Base-by-base conservation (phyloP, 2,888 invertebrate species). In the Tachina fera region DNA sequence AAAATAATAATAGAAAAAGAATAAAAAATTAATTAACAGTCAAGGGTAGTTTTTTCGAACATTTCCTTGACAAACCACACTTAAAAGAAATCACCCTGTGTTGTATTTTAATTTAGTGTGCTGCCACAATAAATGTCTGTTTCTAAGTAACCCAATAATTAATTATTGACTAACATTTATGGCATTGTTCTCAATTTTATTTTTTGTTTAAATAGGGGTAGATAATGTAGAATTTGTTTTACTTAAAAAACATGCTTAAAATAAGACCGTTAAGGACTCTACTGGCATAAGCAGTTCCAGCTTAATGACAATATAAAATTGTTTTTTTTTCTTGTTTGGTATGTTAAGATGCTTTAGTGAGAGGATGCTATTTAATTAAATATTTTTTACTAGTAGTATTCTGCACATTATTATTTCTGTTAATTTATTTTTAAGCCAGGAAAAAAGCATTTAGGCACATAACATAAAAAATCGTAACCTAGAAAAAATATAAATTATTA, bases 131-230 rank as follows among this genome's bases (percentile, higher is more conserved):
- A 39, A 71, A 63, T 79, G n/a, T 41, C 39, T 16, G 1, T n/a
- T 74, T 49, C 58, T 41, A 19, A 63, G 53, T 39, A 49, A 53
- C 19, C 60, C 67, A 22, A 51, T 61, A 78, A 78, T 67, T 76
- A 76, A 76, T 76, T 67, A 76, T 47, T 67, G 31, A 47, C 72
- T 39, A 47, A 19, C 39, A 31, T n/a, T 67, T 19, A 39, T 1
- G 10, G 19, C 19, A 6, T 41, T 41, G 9, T 61, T 61, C 8
- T 19, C n/a, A 10, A 6, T 43, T 53, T 19, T 10, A n/a, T 61
- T 41, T 4, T 5, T 8, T n/a, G 0, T 9, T 41, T 16, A 61
- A 9, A 41, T 3, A 31, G 10, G 41, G 16, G 41, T 19, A 45
- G 6, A 1, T 63, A 45, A n/a, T 61, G 4, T 63, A 8, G 14